Conservation (phyloP, 1,140 invertebrate genomes). For the Ptiloglossa arizonensis region DNA sequence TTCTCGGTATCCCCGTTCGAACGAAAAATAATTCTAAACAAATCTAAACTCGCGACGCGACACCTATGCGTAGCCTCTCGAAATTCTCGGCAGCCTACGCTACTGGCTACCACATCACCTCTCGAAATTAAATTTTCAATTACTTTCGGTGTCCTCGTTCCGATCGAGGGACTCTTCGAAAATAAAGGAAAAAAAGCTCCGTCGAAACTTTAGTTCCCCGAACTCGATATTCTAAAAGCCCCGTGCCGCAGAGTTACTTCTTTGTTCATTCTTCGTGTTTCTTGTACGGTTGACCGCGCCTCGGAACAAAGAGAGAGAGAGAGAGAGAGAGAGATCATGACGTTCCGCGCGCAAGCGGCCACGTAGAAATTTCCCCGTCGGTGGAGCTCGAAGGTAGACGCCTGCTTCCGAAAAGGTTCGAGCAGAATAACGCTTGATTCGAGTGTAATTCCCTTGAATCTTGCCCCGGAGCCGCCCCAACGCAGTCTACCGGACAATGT, state of each 20-base stretch:
- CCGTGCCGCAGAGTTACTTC: background rate
- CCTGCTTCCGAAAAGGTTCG: background rate
- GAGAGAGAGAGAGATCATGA: background rate
- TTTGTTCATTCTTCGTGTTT: background rate
- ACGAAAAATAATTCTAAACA: too few relatives aligned
- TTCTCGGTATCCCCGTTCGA: too few relatives aligned
- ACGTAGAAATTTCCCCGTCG: constrained; percentile 5
- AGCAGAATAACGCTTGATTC: background rate
- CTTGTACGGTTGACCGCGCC: constrained; percentile 1
- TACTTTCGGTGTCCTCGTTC: too few relatives aligned
- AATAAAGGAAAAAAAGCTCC: background rate
- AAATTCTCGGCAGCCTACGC: too few relatives aligned
- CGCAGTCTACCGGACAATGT: constrained; percentile 6
- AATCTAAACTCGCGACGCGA: too few relatives aligned
- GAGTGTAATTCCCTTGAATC: constrained; percentile 1
- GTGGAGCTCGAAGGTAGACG: too few relatives aligned
- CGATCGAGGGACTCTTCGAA: too few relatives aligned
- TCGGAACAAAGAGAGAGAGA: background rate
- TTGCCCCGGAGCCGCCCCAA: background rate
- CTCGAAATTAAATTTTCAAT: too few relatives aligned
- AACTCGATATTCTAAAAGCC: background rate
- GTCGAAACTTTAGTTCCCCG: background rate
- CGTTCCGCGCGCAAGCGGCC: background rate
- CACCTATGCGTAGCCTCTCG: too few relatives aligned
- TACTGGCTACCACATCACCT: too few relatives aligned